A percentile compares a stretch with the other conserved stretches of the same genome.
These are phyloP conservation scores for Tenualosa thibaudeaui DNA, from an alignment of 2,797 vertebrate species.

Conservation along the genomic window DNA sequence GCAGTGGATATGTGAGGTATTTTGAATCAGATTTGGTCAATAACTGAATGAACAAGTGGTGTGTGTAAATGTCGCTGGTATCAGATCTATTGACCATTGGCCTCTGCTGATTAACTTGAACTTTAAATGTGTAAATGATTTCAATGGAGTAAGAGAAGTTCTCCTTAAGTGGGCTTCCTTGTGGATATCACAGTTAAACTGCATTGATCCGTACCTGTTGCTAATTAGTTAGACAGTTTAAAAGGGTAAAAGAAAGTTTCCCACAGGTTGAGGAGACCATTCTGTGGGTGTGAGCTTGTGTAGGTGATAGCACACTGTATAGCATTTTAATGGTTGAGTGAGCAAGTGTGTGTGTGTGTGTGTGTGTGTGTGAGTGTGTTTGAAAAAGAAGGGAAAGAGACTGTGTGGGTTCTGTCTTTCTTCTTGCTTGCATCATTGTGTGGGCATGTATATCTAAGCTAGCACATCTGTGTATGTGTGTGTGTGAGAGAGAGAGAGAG, in stretches of 20 bases:
- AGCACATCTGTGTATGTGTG: neutral
- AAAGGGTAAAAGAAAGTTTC: neutral
- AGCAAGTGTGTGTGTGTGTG: neutral
- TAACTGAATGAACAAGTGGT: no score
- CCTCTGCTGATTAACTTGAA: neutral
- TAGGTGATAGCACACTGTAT: neutral
- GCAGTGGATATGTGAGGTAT: no score
- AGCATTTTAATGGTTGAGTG: neutral
- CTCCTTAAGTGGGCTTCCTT: neutral
- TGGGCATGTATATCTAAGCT: neutral
- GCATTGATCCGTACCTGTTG: neutral
- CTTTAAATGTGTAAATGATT: neutral
- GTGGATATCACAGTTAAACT: neutral
- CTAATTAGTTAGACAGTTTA: neutral
- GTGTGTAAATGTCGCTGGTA: neutral
- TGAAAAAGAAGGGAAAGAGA: neutral
- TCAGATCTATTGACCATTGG: neutral
- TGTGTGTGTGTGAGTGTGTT: neutral
- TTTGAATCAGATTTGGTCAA: no score
- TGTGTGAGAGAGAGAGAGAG: neutral
- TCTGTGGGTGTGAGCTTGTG: neutral
- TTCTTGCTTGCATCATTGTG: constrained; percentile 1
- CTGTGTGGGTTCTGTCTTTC: neutral
- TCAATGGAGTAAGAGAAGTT: neutral
- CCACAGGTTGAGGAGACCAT: neutral